These are phyloP conservation scores for Metridium senile DNA, from an alignment of 92 coral and sea anemone genomes.

Conservation along the genomic window DNA sequence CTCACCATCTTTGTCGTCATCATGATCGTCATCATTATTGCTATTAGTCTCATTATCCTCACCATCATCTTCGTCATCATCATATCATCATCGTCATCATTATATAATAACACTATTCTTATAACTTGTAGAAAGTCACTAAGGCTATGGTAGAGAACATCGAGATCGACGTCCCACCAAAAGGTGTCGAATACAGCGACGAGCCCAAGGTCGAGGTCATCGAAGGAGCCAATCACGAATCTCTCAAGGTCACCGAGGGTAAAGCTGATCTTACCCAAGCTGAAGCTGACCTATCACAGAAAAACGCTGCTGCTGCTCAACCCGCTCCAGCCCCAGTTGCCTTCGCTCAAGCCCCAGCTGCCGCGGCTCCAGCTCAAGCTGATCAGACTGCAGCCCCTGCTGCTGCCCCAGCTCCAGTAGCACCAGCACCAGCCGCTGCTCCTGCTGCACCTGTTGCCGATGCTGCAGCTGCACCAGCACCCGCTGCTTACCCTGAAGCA, in stretches of 20 bases:
- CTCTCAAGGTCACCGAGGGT: slow-evolving; percentile 55
- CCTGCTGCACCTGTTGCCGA: background rate
- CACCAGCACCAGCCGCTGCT: slow-evolving; percentile 15
- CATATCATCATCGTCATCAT: background rate
- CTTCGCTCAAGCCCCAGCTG: background rate
- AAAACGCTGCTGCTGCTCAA: slow-evolving; percentile 19
- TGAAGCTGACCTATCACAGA: slow-evolving; percentile 38
- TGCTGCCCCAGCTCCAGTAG: slow-evolving; percentile 12
- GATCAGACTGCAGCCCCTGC: slow-evolving; percentile 7
- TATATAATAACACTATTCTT: too few species aligned
- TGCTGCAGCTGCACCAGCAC: slow-evolving; percentile 12
- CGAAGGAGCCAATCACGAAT: slow-evolving; percentile 60
- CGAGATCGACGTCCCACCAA: slow-evolving; percentile 90
- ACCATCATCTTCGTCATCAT: background rate
- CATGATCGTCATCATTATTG: background rate
- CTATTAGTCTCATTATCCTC: too few species aligned
- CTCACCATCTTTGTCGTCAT: background rate
- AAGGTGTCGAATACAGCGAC: slow-evolving; percentile 61
- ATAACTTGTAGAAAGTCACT: slow-evolving; percentile 54
- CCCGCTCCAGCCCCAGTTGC: slow-evolving; percentile 15
- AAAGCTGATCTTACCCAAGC: slow-evolving; percentile 56
- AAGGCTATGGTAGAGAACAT: slow-evolving; percentile 90
- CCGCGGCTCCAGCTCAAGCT: slow-evolving; percentile 15
- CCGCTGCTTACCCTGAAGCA: background rate
- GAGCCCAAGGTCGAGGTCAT: slow-evolving; percentile 88